phyloP scores from a whole-genome alignment of 2,113 vertebrate genomes.

The Carassius carassius region DNA sequence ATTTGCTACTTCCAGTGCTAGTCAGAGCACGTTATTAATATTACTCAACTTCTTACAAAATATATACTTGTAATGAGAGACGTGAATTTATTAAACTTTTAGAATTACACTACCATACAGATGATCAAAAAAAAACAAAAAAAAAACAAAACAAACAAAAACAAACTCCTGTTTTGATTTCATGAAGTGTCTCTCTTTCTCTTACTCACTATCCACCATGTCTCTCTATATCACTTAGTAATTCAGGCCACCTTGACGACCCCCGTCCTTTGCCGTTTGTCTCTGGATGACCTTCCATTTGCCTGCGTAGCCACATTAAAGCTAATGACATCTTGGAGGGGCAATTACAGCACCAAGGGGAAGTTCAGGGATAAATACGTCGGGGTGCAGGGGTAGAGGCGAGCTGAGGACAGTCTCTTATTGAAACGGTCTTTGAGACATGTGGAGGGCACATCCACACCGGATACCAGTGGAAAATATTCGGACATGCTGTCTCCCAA shows the following conservation, averaged over 20 bases:
- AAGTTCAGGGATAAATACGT: conserved; percentile 34
- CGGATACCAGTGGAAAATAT: not conserved
- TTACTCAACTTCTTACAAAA: too few relatives aligned
- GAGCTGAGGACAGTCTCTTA: conserved; percentile 31
- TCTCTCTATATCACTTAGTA: not conserved
- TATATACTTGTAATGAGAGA: too few relatives aligned
- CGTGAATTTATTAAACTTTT: too few relatives aligned
- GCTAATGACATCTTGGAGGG: conserved; percentile 52
- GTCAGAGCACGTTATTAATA: too few relatives aligned
- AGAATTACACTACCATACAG: too few relatives aligned
- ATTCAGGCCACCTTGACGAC: conserved; percentile 2
- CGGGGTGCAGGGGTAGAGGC: too few relatives aligned
- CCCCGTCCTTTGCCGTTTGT: conserved; percentile 33
- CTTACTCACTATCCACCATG: too few relatives aligned
- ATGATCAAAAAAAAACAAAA: too few relatives aligned
- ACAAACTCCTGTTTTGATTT: too few relatives aligned
- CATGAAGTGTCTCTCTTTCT: too few relatives aligned
- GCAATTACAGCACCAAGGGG: conserved; percentile 41
- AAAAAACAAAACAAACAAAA: too few relatives aligned
- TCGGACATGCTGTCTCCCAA: not conserved
- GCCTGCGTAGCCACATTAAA: conserved; percentile 43
- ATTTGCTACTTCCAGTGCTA: too few relatives aligned
- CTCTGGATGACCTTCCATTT: conserved; percentile 49
- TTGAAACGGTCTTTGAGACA: conserved; percentile 32
- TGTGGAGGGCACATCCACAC: not conserved